phyloP scores from a whole-genome alignment of 2,888 invertebrate genomes.

The Drosophila formosana region DNA sequence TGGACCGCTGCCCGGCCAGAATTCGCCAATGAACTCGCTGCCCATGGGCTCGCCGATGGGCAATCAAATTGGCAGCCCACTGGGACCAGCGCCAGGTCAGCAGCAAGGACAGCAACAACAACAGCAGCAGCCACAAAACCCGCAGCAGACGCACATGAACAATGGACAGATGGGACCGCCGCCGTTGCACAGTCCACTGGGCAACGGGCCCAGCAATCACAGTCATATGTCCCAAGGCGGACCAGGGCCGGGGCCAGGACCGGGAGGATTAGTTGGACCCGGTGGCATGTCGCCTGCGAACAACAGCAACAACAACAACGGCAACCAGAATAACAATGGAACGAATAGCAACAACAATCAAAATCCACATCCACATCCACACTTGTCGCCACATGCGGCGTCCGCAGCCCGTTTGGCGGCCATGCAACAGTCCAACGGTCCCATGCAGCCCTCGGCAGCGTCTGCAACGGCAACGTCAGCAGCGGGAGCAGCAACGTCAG shows the following conservation, averaged over 20 bases:
- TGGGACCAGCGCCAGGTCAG: constrained; percentile 61
- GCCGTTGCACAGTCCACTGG: constrained; percentile 90
- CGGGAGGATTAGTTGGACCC: constrained; percentile 71
- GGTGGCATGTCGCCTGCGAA: constrained; percentile 81
- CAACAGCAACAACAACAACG: constrained; percentile 63
- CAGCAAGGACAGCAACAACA: constrained; percentile 61
- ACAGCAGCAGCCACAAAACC: constrained; percentile 71
- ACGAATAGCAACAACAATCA: constrained; percentile 76
- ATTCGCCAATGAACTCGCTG: constrained; percentile 89
- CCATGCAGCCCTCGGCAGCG: constrained; percentile 84
- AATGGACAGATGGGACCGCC: constrained; percentile 92
- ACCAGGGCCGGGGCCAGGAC: constrained; percentile 81
- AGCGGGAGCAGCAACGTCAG: constrained; percentile 64
- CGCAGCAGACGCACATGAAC: constrained; percentile 86
- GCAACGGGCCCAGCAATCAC: constrained; percentile 87
- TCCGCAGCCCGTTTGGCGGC: constrained; percentile 75
- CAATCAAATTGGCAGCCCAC: constrained; percentile 87
- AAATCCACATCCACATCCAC: constrained; percentile 75
- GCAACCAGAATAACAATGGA: constrained; percentile 58
- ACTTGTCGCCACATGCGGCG: constrained; percentile 80
- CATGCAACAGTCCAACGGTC: constrained; percentile 85
- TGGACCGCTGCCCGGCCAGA: constrained; percentile 87
- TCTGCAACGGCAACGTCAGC: constrained; percentile 75
- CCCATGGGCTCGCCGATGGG: constrained; percentile 90
- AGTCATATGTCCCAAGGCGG: constrained; percentile 85